phyloP scores from a whole-genome alignment of 2,888 invertebrate genomes.

The Nomada ruficornis region DNA sequence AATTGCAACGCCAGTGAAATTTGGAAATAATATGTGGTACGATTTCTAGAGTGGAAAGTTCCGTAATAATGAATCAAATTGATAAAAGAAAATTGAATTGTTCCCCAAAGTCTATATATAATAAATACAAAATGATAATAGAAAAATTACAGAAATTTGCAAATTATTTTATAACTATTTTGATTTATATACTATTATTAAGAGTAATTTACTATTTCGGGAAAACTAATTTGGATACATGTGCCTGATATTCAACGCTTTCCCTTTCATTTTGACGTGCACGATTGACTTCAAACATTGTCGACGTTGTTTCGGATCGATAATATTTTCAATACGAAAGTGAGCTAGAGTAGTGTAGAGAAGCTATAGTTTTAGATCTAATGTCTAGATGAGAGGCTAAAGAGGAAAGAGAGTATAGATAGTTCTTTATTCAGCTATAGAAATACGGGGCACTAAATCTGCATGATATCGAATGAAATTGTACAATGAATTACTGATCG shows the following conservation, averaged over 20 bases:
- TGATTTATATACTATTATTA: no score
- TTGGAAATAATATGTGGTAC: background rate
- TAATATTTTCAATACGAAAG: constrained; percentile 26
- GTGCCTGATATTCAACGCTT: background rate
- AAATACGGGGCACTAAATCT: constrained; percentile 42
- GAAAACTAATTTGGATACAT: background rate
- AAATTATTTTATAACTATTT: no score
- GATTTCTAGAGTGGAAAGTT: no score
- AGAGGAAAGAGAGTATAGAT: constrained; percentile 35
- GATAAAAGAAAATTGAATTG: background rate
- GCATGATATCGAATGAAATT: constrained; percentile 37
- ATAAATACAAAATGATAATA: no score
- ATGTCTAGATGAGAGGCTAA: constrained; percentile 47
- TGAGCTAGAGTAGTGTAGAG: constrained; percentile 33
- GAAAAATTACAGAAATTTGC: no score
- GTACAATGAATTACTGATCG: constrained; percentile 53
- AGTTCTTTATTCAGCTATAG: constrained; percentile 49
- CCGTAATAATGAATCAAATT: background rate
- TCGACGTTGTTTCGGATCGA: background rate
- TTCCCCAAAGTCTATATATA: no score
- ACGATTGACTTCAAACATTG: constrained; percentile 1
- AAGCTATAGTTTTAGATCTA: constrained; percentile 43
- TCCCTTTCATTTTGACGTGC: background rate
- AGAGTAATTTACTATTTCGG: background rate
- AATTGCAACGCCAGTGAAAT: background rate